Evolutionary conservation across 2,888 invertebrate species (phyloP).

Genomic region (Epiperipatus broadwayi): DNA sequence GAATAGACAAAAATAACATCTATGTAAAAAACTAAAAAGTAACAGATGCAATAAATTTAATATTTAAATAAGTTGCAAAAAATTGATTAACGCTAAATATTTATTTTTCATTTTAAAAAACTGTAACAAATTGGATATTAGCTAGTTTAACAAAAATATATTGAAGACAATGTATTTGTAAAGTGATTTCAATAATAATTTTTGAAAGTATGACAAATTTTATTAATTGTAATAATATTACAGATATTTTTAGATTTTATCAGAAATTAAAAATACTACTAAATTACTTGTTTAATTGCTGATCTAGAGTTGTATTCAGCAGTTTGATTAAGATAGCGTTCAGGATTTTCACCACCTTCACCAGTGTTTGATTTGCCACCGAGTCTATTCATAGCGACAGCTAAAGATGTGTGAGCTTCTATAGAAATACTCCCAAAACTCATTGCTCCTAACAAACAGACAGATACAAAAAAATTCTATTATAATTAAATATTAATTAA

Average conservation of each 20-base stretch:
- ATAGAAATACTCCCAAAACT: slow-evolving; percentile 89
- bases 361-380: slow-evolving; percentile 98
- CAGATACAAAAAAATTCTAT: not conserved
- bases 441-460: slow-evolving; percentile 54
- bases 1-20: too few species aligned
- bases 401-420: slow-evolving; percentile 85
- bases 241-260: too few species aligned
- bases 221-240: not conserved
- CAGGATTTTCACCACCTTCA: slow-evolving; percentile 64
- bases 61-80: too few species aligned
- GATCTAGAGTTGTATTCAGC: slow-evolving; percentile 64
- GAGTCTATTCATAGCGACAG: slow-evolving; percentile 90
- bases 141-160: too few species aligned
- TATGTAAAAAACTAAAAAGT: too few species aligned
- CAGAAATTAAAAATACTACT: too few species aligned
- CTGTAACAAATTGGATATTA: too few species aligned
- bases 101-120: too few species aligned
- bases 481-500: not conserved
- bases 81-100: too few species aligned
- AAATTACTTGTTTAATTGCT: slow-evolving; percentile 66
- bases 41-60: too few species aligned
- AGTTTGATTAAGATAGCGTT: slow-evolving; percentile 55
- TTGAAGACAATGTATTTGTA: too few species aligned
- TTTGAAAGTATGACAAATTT: not conserved
- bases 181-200: too few species aligned